Evolutionary conservation across 2,113 vertebrate species (phyloP).

Genomic region (Platysteira castanea): DNA sequence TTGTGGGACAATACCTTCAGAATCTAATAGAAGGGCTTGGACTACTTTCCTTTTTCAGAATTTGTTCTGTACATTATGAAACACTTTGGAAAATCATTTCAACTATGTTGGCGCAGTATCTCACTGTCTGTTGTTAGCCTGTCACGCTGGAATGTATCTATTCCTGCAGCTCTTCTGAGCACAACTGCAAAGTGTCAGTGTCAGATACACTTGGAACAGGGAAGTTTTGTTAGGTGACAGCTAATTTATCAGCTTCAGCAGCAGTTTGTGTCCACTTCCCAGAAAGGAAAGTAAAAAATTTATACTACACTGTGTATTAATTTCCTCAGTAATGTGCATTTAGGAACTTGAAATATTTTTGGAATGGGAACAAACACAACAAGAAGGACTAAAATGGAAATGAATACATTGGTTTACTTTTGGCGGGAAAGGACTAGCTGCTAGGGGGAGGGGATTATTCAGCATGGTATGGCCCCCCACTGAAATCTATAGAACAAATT

Average conservation of each 20-base stretch:
- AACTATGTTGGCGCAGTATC: not conserved
- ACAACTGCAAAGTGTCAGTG: not conserved
- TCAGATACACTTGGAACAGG: not conserved
- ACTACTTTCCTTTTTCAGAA: not conserved
- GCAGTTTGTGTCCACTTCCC: not conserved
- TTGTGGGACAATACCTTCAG: not conserved
- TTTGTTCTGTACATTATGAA: not conserved
- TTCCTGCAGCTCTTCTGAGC: not conserved
- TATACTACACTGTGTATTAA: not conserved
- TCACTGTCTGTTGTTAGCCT: not conserved
- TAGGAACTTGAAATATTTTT: not conserved
- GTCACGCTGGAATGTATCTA: not conserved
- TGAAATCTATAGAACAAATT: not conserved
- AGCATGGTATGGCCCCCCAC: not conserved
- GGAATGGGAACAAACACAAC: not conserved
- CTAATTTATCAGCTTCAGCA: not conserved
- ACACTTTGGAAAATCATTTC: not conserved
- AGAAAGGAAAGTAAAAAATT: not conserved
- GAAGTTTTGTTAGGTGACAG: not conserved
- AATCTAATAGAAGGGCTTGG: not conserved
- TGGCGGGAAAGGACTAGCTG: not conserved
- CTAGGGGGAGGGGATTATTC: not conserved
- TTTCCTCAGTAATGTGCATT: not conserved
- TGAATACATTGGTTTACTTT: not conserved
- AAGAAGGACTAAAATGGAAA: not conserved